Conservation (phyloP, 2,113 vertebrate genomes). For the Dunckerocampus dactyliophorus region DNA sequence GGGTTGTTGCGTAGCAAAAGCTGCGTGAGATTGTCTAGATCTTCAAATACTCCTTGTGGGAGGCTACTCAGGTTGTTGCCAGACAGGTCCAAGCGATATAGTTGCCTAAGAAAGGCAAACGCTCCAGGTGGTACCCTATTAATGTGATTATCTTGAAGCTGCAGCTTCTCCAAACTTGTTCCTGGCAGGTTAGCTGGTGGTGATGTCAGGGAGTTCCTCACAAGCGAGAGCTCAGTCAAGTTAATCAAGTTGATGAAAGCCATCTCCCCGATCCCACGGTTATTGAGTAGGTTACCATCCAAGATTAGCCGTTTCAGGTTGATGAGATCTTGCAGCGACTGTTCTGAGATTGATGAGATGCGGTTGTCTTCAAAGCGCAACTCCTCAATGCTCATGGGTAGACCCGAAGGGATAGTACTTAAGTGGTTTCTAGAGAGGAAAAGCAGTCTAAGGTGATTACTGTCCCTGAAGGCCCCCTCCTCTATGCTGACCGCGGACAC, state of each 20-base stretch:
- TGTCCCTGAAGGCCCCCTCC: conserved; percentile 95
- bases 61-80: conserved; percentile 96
- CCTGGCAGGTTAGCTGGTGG: conserved; percentile 92
- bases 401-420: conserved; percentile 92
- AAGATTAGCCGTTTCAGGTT: conserved; percentile 95
- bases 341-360: conserved; percentile 94
- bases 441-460: conserved; percentile 89
- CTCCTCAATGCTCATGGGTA: conserved; percentile 96
- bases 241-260: conserved; percentile 93
- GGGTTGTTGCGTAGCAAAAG: conserved; percentile 96
- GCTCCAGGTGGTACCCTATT: conserved; percentile 88
- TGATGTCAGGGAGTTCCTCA: conserved; percentile 90
- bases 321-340: conserved; percentile 93
- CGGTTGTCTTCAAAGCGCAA: conserved; percentile 98
- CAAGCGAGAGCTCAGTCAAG: conserved; percentile 91
- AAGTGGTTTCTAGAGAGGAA: conserved; percentile 98
- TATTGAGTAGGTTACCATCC: conserved; percentile 95
- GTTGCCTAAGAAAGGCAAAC: conserved; percentile 90
- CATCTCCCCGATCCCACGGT: conserved; percentile 90
- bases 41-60: conserved; percentile 94
- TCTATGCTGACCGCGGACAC: conserved; percentile 97
- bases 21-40: conserved; percentile 97
- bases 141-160: conserved; percentile 98
- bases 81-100: conserved; percentile 95
- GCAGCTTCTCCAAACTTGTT: conserved; percentile 89